Evolutionary conservation across 2,113 vertebrate genomes (phyloP).

Genomic region (Bufo bufo): DNA sequence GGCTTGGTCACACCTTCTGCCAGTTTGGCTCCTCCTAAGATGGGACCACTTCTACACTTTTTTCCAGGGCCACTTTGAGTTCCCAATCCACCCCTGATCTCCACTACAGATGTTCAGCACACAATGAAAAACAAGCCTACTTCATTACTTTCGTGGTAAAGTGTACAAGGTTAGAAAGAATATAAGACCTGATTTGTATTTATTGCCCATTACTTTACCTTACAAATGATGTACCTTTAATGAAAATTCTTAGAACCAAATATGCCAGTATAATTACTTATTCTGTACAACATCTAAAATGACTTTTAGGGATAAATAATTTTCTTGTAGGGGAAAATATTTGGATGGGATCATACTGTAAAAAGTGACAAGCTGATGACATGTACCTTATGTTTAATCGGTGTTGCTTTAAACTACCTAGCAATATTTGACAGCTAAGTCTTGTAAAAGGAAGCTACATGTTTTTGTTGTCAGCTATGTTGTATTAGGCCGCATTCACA

Average conservation of each 20-base stretch:
- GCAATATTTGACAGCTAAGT: background rate
- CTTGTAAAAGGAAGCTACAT: background rate
- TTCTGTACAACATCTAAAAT: background rate
- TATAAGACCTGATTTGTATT: too few relatives aligned
- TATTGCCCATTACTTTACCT: background rate
- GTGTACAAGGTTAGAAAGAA: too few relatives aligned
- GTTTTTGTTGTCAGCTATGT: background rate
- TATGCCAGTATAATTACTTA: background rate
- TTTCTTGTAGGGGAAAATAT: background rate
- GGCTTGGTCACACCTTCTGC: too few relatives aligned
- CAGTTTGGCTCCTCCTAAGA: too few relatives aligned
- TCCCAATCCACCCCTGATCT: too few relatives aligned
- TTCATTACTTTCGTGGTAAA: too few relatives aligned
- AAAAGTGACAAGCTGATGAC: constrained; percentile 14
- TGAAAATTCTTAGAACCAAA: too few relatives aligned
- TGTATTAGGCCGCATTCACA: too few relatives aligned
- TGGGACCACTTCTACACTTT: too few relatives aligned
- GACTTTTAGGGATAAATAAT: background rate
- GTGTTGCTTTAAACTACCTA: background rate
- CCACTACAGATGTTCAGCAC: too few relatives aligned
- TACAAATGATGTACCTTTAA: background rate
- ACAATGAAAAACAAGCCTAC: too few relatives aligned
- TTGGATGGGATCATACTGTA: background rate
- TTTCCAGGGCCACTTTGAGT: too few relatives aligned
- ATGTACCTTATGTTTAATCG: background rate